Base-by-base conservation (phyloP, 2,113 vertebrate species). In the Vidua macroura region DNA sequence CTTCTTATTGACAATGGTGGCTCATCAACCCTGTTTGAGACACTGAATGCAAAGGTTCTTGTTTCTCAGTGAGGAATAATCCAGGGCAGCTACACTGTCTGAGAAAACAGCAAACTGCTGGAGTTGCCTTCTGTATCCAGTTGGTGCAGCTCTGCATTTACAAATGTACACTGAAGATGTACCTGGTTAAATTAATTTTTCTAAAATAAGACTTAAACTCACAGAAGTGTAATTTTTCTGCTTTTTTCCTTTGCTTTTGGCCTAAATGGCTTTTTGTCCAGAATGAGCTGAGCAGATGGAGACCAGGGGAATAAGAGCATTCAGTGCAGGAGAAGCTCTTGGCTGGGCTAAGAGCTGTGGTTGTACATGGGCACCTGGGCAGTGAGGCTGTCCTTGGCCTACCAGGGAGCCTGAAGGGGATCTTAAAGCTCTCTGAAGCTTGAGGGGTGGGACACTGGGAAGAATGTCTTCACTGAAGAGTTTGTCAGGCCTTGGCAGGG, bases 351-450 rank as follows among this genome's bases (percentile, higher is more conserved):
- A 37, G 58, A 41, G 25, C 44, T 43, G 37, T 51, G 43, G 30
- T 41, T 78, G 19, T 33, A 3, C 4, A 2, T 2, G 13, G 33
- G 52, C 37, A 28, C 4, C 2, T 23, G 0, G 5, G 49, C n/a
- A 13, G 10, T 33, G 43, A 48, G 73, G 30, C 56, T 30, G 11
- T 69, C 69, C 53, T 51, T 56, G 60, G 48, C 28, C 39, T 59
- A 3, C 14, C 31, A 8, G 15, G 22, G 33, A 88, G 78, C 67
- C 62, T 44, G 31, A 48, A 58, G 74, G n/a, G 1, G 2, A 33
- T 63, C 35, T 52, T 66, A 53, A 91, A 74, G 19, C 64, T 75
- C 33, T 30, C 37, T 70, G 4, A 74, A 63, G 49, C 55, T 55
- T 41, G 33, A 30, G 37, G 30, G 0, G 1, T 55, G 74, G 21